Percentiles rank a stretch among this genome's conserved stretches.
Conservation (phyloP, 2,797 vertebrate species). For the Chiroxiphia lanceolata region DNA sequence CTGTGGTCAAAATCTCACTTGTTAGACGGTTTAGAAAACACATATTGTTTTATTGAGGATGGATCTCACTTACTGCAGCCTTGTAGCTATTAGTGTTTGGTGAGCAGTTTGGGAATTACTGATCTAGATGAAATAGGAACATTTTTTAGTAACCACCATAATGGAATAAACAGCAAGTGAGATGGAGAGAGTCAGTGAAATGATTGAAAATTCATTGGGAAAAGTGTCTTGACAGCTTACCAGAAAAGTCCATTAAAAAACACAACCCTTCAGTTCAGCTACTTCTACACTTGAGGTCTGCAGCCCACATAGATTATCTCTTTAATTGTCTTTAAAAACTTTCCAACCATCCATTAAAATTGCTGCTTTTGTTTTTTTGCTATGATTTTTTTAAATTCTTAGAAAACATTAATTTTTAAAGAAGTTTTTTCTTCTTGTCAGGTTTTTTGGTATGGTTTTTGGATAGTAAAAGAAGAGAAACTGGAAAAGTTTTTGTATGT, state of each 20-base stretch:
- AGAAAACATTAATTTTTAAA: background rate
- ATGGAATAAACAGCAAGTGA: background rate
- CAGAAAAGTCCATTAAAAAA: constrained; percentile 39
- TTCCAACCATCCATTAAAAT: background rate
- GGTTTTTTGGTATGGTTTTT: background rate
- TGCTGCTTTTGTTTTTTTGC: background rate
- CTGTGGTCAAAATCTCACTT: background rate
- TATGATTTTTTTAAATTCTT: background rate
- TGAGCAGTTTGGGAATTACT: background rate
- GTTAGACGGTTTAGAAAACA: background rate
- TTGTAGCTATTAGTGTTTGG: background rate
- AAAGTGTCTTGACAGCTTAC: constrained; percentile 17
- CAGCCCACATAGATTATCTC: background rate
- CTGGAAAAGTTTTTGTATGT: background rate
- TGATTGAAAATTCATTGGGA: background rate
- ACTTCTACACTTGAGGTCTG: background rate
- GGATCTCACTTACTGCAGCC: background rate
- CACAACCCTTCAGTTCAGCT: background rate
- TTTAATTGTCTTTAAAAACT: constrained; percentile 15
- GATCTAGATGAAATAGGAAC: background rate
- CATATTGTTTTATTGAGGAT: background rate
- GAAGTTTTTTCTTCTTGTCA: background rate
- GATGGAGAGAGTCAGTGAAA: background rate
- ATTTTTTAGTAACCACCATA: background rate
- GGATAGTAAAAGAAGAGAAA: background rate